A percentile compares a stretch with the other conserved stretches of the same genome.
Evolutionary conservation across 2,797 vertebrate species (phyloP).

Genomic region (Manis pentadactyla): DNA sequence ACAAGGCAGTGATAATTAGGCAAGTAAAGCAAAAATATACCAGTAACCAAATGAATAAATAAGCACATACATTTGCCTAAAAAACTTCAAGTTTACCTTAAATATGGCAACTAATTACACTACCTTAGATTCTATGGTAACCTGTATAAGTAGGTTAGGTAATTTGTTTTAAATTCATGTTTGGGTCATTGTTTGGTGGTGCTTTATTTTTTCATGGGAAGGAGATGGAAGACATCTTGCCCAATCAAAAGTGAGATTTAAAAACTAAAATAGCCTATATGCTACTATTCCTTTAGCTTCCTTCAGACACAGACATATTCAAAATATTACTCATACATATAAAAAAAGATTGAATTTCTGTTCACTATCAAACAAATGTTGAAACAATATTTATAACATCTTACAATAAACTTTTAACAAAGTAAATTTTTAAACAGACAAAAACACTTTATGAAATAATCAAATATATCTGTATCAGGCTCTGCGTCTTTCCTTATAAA

Average conservation of each 20-base stretch:
- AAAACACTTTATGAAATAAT: slow-evolving; percentile 16
- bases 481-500: not conserved
- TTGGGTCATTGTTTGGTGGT: slow-evolving; percentile 8
- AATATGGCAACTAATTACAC: slow-evolving; percentile 58
- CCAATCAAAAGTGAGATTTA: slow-evolving; percentile 60
- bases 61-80: slow-evolving; percentile 57
- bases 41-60: slow-evolving; percentile 70
- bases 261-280: slow-evolving; percentile 29
- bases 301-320: slow-evolving; percentile 41
- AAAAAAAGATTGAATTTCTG: slow-evolving; percentile 42
- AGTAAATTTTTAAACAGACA: slow-evolving; percentile 52
- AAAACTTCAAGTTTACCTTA: slow-evolving; percentile 61
- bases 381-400: slow-evolving; percentile 39
- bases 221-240: not conserved
- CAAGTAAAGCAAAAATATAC: slow-evolving; percentile 57
- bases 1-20: slow-evolving; percentile 81
- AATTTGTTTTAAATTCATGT: slow-evolving; percentile 32
- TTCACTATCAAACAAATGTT: slow-evolving; percentile 26
- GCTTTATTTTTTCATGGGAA: not conserved
- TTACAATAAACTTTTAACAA: slow-evolving; percentile 55
- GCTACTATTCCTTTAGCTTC: not conserved
- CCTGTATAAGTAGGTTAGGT: slow-evolving; percentile 1
- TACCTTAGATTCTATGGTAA: not conserved
- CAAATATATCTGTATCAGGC: slow-evolving; percentile 51
- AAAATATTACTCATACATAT: slow-evolving; percentile 45